Evolutionary conservation across 2,113 vertebrate genomes (phyloP), one percentile per base, ranked within the genome.

Genomic region (Chascanopsetta lugubris): DNA sequence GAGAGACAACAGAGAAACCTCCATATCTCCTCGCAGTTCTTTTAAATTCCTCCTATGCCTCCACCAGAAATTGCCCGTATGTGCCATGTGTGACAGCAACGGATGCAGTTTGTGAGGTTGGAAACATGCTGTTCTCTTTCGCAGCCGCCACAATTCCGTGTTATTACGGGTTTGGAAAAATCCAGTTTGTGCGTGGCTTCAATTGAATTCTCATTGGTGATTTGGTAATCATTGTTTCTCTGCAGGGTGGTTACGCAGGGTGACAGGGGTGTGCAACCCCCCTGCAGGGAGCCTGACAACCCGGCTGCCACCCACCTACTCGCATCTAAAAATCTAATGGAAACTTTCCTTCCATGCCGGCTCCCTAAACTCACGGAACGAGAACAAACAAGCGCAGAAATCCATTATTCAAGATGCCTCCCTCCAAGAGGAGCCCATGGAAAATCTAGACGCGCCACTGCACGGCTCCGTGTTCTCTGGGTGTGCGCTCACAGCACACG

Each of bases 361-460:
- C 51, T 48, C 60, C 26, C 61, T 32, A 53, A 80, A 76, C 32
- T 48, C 11, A 18, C 11, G 2, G 69, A 65, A 58, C 6, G 29
- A 62, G 49, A 49, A 43, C 36, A 70, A 68, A 47, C 27, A 36
- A 21, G 18, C 30, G 40, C 40, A 22, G 17, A 43, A 50, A 69
- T 71, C 40, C 69, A 81, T 84, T 55, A 71, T 81, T 77, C 72
- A 77, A 55, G 15, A 75, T 26, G 34, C 70, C 66, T 51, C 53
- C 61, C 34, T 50, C 18, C 12, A 26, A 0, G 43, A 21, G 22
- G n/a, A 21, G 18, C 53, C 42, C 60, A 71, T 48, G 4, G 40
- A 51, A 71, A 71, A 65, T 61, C n/a, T 57, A 49, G 58, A 75
- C 66, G 58, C n/a, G 72, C 56, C 47, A 42, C 40, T 74, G 59